Percentiles rank a stretch among this genome's conserved stretches.
phyloP scores from a whole-genome alignment of 1,140 invertebrate genomes.

The Callitettix versicolor region DNA sequence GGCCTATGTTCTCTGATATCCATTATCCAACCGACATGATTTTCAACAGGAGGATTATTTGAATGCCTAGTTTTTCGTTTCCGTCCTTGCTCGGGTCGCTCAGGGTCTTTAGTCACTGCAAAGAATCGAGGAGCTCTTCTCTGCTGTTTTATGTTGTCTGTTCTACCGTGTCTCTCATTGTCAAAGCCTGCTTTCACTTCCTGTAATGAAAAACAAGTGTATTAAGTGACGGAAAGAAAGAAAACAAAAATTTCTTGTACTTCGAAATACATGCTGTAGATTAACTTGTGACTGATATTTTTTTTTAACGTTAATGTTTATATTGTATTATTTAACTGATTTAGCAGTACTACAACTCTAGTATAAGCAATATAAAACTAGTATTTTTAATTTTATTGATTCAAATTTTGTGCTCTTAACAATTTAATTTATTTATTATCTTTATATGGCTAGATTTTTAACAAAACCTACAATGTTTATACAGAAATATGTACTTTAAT shows the following conservation, averaged over 20 bases:
- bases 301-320: not conserved
- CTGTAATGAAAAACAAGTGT: slow-evolving; percentile 3
- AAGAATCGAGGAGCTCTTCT: slow-evolving; percentile 56
- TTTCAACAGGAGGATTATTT: slow-evolving; percentile 83
- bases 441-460: too few species aligned
- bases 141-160: not conserved
- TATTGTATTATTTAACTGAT: too few species aligned
- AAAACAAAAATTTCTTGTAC: not conserved
- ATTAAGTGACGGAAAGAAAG: too few species aligned
- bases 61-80: slow-evolving; percentile 89
- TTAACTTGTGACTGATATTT: too few species aligned
- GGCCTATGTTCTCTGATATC: slow-evolving; percentile 73
- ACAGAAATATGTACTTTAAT: too few species aligned
- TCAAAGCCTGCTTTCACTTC: not conserved
- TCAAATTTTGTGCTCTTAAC: too few species aligned
- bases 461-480: too few species aligned
- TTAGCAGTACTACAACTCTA: too few species aligned
- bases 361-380: too few species aligned
- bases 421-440: too few species aligned
- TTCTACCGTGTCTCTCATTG: not conserved
- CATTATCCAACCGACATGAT: slow-evolving; percentile 96
- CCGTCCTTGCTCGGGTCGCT: slow-evolving; percentile 40
- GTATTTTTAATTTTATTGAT: too few species aligned
- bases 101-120: slow-evolving; percentile 78
- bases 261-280: not conserved